Evolutionary conservation across 2,888 invertebrate species (phyloP).

Genomic region (Ariolimax columbianus): DNA sequence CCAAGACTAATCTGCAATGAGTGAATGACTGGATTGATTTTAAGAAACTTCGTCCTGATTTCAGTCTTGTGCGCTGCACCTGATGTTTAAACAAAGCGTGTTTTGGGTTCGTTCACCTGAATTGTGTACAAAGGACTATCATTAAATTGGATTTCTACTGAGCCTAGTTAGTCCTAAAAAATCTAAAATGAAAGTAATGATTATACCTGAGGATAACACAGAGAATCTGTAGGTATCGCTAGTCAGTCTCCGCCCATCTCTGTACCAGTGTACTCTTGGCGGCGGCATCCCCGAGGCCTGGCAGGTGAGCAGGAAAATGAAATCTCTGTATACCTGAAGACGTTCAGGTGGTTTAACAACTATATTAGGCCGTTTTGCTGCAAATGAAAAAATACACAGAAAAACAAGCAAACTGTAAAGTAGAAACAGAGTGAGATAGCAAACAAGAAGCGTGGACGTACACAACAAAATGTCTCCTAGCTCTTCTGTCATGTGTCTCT

Average conservation of each 20-base stretch:
- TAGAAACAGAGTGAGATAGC: neutral
- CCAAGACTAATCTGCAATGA: too few species aligned
- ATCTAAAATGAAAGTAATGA: neutral
- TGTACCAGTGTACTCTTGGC: slow-evolving; percentile 74
- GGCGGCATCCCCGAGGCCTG: slow-evolving; percentile 72
- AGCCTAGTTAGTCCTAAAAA: too few species aligned
- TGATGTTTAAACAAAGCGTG: too few species aligned
- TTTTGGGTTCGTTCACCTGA: too few species aligned
- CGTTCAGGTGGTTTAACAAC: slow-evolving; percentile 70
- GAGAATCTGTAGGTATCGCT: slow-evolving; percentile 64
- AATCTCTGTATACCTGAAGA: slow-evolving; percentile 69
- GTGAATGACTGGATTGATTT: too few species aligned
- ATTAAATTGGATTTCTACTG: too few species aligned
- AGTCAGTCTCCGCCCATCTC: slow-evolving; percentile 68
- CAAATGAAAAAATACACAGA: neutral
- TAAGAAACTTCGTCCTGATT: too few species aligned
- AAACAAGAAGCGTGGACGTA: neutral
- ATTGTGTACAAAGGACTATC: too few species aligned
- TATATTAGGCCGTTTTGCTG: slow-evolving; percentile 64
- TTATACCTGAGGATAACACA: slow-evolving; percentile 68
- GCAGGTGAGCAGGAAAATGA: slow-evolving; percentile 74
- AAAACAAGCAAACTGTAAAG: neutral
- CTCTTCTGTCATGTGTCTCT: too few species aligned
- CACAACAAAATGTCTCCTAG: too few species aligned
- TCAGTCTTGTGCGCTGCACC: too few species aligned